Evolutionary conservation across 2,888 invertebrate species (phyloP).

Genomic region (Coleophora deauratella): DNA sequence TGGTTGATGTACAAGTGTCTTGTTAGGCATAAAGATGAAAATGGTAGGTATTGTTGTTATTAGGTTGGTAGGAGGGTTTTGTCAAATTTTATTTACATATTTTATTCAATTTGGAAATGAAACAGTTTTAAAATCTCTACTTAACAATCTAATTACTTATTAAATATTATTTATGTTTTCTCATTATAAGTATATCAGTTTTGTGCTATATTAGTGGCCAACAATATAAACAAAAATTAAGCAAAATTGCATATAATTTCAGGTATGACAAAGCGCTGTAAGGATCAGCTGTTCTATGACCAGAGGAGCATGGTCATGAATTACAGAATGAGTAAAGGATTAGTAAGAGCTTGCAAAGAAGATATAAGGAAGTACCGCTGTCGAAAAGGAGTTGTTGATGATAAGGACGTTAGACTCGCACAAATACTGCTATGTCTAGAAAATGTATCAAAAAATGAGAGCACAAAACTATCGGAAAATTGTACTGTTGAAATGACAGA

Average conservation of each 20-base stretch:
- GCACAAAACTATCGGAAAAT: conserved; percentile 80
- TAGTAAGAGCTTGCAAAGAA: conserved; percentile 90
- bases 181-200: too few relatives aligned
- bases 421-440: conserved; percentile 96
- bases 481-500: conserved; percentile 93
- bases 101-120: too few relatives aligned
- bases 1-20: conserved; percentile 93
- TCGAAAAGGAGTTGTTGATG: conserved; percentile 85
- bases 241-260: conserved; percentile 27
- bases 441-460: conserved; percentile 80
- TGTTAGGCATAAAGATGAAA: conserved; percentile 85
- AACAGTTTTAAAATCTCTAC: too few relatives aligned
- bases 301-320: conserved; percentile 93
- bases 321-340: conserved; percentile 90
- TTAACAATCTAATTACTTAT: too few relatives aligned
- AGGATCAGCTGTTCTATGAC: conserved; percentile 86
- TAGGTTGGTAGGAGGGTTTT: too few relatives aligned
- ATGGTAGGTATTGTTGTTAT: conserved; percentile 52
- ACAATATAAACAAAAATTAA: too few relatives aligned
- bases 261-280: conserved; percentile 80
- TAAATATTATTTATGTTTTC: too few relatives aligned
- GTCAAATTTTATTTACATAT: too few relatives aligned
- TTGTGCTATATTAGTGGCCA: too few relatives aligned
- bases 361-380: conserved; percentile 92
- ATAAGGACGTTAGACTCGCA: conserved; percentile 88